Base-by-base conservation (phyloP, 2,888 invertebrate species). In the Nycteola revayana region DNA sequence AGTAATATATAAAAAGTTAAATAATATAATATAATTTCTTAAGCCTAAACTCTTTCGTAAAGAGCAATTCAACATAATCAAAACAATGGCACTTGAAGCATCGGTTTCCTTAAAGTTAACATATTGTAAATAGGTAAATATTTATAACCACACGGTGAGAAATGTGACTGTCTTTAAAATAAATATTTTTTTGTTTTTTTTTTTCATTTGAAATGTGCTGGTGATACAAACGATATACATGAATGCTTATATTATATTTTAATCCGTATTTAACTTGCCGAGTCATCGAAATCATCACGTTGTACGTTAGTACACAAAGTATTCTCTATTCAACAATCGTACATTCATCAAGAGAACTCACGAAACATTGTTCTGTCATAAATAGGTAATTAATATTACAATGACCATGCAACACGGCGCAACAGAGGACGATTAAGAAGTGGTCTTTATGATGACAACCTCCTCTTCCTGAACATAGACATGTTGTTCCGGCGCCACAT, bases 41-140 rank as follows among this genome's bases (percentile, higher is more conserved):
- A 67, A 34, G 25, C 38, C 55, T 69, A 70, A 41, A 39, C 57
- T 54, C 61, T 49, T 51, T 46, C 28, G 33, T 45, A 39, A 24
- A 58, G 63, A 62, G 51, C 36, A 34, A 42, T 32, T 48, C 36
- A 44, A 49, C 44, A 49, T 49, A 61, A 61, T 50, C 54, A 52
- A 66, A 60, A 66, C 66, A 76, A 86, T 87, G 86, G 86, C 87
- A 86, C 85, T 60, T 72, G 75, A 78, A 82, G 75, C 75, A 73
- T 76, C 83, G 84, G 84, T 78, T 55, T 62, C 69, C 73, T 68
- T 66, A 70, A 54, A 58, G 9, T 25, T 54, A 61, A 51, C 32
- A 45, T 43, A 53, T 38, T 44, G 36, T 45, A 43, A 40, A 27
- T 40, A 49, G 49, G 43, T 46, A 36, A 48, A 27, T 29, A 41